These are phyloP conservation scores for Chanos chanos DNA, from an alignment of 2,797 vertebrate species.

Conservation along the genomic window DNA sequence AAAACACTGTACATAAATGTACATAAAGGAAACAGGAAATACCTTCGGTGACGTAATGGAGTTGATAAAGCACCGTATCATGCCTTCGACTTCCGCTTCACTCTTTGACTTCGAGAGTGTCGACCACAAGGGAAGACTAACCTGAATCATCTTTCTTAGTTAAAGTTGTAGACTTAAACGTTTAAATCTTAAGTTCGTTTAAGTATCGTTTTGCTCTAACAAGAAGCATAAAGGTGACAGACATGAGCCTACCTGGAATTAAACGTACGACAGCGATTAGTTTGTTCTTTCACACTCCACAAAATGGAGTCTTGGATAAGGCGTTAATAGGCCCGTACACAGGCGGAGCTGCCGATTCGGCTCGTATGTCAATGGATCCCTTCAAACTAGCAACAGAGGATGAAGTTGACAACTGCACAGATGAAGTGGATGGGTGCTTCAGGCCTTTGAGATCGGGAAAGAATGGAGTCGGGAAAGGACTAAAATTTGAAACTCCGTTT, in stretches of 20 bases:
- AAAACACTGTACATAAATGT: too few relatives aligned
- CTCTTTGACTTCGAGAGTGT: constrained; percentile 1
- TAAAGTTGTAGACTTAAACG: too few relatives aligned
- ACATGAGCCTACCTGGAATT: background rate
- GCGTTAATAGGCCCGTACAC: too few relatives aligned
- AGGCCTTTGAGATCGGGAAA: background rate
- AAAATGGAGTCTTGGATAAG: background rate
- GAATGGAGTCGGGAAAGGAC: background rate
- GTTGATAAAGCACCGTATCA: background rate
- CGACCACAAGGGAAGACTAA: background rate
- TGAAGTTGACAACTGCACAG: constrained; percentile 22
- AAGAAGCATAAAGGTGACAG: background rate
- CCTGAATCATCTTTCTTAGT: fast-evolving
- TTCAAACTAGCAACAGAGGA: constrained; percentile 1
- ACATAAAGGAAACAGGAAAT: too few relatives aligned
- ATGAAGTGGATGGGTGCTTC: background rate
- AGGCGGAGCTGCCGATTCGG: background rate
- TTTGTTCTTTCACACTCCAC: too few relatives aligned
- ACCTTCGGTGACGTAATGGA: background rate
- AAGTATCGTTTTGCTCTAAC: too few relatives aligned
- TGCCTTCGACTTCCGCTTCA: background rate
- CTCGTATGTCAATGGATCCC: background rate
- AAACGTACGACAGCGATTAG: background rate
- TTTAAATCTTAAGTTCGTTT: background rate
- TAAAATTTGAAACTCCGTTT: background rate